Base-by-base conservation (phyloP, 1,140 invertebrate species). In the Trachelipus rathkii region DNA sequence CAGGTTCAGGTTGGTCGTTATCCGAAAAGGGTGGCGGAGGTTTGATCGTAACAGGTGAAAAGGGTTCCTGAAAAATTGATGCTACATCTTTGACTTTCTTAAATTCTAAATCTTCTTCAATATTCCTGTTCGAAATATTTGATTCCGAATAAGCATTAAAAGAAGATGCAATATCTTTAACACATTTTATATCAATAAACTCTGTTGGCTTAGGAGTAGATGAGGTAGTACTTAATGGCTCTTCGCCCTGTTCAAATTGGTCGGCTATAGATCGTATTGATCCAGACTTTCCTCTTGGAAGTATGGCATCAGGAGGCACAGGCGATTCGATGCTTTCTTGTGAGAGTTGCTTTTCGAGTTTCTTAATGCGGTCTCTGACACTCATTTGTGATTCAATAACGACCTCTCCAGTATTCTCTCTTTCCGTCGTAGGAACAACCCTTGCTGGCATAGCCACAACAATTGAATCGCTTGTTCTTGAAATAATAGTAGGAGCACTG, bases 211-310 rank as follows among this genome's bases (percentile, higher is more conserved):
- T 44, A 8, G 75, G 67, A 2, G 79, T 76, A 44, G 77, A 77
- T 10, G 78, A 50, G 10, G 74, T 67, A 23, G 78, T 72, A 7
- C 50, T n/a, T 23, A 73, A 69, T 33, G 73, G 44, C 23, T 76
- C 76, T 0, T 78, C 75, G 4, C 44, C 33, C n/a, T 78, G 77
- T n/a, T 19, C 73, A 66, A 81, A 81, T 45, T 81, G 80, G 45
- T 81, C 80, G 13, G 80, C 75, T 24, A 81, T 44, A 50, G 78
- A 78, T 44, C 74, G 76, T 66, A 81, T 78, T n/a, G 80, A 81
- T 0, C 80, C 80, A 10, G 80, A 79, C 4, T 76, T 77, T 11
- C 66, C 66, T 60, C 80, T 72, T 9, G 77, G 75, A 73, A 78
- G 69, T 13, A 81, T 68, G 21, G 78, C 75, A 45, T 78, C 80